Evolutionary conservation across 2,888 invertebrate species (phyloP), one percentile per base, ranked within the genome.

Genomic region (Campoplex nolae): DNA sequence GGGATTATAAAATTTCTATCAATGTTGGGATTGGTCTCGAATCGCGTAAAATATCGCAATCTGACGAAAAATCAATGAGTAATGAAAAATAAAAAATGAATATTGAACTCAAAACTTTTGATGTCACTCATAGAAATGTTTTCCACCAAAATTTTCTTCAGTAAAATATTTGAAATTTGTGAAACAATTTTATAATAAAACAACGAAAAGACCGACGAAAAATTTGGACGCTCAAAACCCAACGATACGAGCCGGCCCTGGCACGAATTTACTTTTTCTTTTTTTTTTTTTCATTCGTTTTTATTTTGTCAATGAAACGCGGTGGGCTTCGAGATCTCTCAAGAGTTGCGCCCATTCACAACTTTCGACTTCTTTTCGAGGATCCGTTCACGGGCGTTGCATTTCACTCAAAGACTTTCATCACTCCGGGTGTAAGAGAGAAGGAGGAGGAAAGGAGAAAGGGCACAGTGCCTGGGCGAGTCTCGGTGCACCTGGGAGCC

Each of bases 271-370:
- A 28, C 32, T 68, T 45, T 23, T 23, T 23, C 51, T 45, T 18
- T 18, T 68, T 45, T 18, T 68, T 45, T 65, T 45, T 73, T 67
- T 70, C 28, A 28, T 58, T 70, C 71, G 9, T 51, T 67, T 83
- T 77, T 45, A 28, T 54, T 75, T 45, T 32, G 62, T 54, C 65
- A 77, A 73, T 62, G 77, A 54, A 75, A 56, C 58, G 56, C 42
- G 51, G 45, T 4, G 62, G 45, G 71, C 51, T 18, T 18, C 48
- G 16, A 42, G 76, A 62, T 32, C 58, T 48, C 62, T 42, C 45
- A 32, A 62, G 51, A 32, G 45, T 65, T 70, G 75, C 42, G 58
- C 65, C 81, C 85, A 85, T 85, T 85, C 85, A 85, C 85, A 85
- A 85, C 81, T 85, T 81, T 80, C 76, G 65, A 76, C 68, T 84